Base-by-base conservation (phyloP, 2,888 invertebrate genomes). In the Salticus scenicus region DNA sequence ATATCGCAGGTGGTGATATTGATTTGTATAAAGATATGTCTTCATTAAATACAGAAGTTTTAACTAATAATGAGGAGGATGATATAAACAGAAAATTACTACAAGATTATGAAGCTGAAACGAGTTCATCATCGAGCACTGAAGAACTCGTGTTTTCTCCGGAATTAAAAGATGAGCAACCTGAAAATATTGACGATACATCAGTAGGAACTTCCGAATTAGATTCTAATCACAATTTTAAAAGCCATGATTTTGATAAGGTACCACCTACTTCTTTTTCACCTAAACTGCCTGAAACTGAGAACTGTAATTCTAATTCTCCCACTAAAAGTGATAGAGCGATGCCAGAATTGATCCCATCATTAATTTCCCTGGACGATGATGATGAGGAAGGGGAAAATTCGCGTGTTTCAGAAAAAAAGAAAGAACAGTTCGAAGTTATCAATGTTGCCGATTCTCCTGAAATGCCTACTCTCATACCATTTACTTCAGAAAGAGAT, bases 381-480 rank as follows among this genome's bases (percentile, higher is more conserved):
- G 81, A 81, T 17, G 27, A 24, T 63, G n/a, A n/a, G n/a, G n/a
- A n/a, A n/a, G n/a, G n/a, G n/a, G n/a, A n/a, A n/a, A n/a, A n/a
- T n/a, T 17, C 14, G 5, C 28, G 27, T 10, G 12, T 28, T 14
- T 17, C 70, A 27, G 42, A 41, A n/a, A 69, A 77, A n/a, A 71
- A 51, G 14, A 41, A 5, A n/a, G 64, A 64, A 31, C 30, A 76
- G 64, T 28, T 7, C n/a, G 70, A 81, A 70, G 69, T 69, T 51
- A 73, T 63, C 2, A 67, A 64, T 67, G 33, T 77, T 31, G 74
- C 75, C 28, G 74, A 69, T 28, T 87, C 87, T n/a, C 87, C 87
- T 17, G 79, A 87, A 70, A 87, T 87, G 87, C 87, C 87, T 8
- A 83, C 72, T 20, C 63, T 87, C 17, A 75, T 78, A n/a, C 83